These are phyloP conservation scores for Ciconia boyciana DNA, from an alignment of 2,113 vertebrate genomes.

Conservation along the genomic window DNA sequence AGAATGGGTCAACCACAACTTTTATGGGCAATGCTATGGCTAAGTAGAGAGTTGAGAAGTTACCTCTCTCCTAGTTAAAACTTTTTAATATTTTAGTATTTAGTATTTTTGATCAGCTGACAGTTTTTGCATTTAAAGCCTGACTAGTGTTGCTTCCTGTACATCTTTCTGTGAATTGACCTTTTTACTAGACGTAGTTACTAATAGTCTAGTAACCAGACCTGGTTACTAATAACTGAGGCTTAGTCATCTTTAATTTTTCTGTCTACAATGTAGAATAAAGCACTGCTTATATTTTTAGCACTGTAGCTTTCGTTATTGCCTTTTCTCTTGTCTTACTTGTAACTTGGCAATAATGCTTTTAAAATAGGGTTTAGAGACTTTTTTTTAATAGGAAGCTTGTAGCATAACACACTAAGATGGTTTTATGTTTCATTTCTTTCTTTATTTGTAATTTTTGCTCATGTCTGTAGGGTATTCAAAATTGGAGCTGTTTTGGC, in stretches of 20 bases:
- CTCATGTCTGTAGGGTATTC: background rate
- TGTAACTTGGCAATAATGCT: background rate
- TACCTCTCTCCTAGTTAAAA: background rate
- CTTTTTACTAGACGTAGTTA: no score
- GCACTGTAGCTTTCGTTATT: background rate
- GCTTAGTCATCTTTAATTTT: background rate
- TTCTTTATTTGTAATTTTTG: background rate
- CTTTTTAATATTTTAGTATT: background rate
- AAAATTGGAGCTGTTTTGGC: background rate
- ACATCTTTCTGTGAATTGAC: background rate
- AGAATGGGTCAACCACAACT: background rate
- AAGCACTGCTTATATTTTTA: background rate
- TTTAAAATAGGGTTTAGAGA: background rate
- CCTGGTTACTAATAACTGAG: background rate
- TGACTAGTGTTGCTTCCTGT: background rate
- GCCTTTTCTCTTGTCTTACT: background rate
- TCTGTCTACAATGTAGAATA: background rate
- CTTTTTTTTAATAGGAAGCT: background rate
- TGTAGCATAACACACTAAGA: background rate
- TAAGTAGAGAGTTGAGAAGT: background rate
- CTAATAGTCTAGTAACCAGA: no score
- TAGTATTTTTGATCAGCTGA: background rate
- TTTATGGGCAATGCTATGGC: background rate
- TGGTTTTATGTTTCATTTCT: background rate
- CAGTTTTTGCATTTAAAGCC: background rate